Conservation (phyloP, 2,797 vertebrate genomes). For the Sparidentex hasta region DNA sequence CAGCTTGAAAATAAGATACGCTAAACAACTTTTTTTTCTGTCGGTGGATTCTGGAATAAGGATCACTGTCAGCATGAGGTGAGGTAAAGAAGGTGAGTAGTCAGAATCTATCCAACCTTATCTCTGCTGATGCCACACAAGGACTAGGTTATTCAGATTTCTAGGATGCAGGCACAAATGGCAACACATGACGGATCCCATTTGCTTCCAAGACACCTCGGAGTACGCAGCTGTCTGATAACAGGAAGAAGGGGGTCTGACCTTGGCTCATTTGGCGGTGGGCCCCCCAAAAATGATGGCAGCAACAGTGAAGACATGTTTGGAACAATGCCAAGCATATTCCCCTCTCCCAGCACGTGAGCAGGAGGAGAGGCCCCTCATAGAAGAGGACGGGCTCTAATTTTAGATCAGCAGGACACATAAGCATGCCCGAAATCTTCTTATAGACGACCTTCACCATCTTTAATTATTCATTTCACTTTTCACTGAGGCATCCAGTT, state of each 20-base stretch:
- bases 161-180: conserved; percentile 8
- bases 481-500: conserved; percentile 38
- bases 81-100: not conserved
- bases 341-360: conserved; percentile 7
- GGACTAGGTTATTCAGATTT: conserved; percentile 1
- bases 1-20: not conserved
- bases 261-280: conserved; percentile 45
- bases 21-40: not conserved
- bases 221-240: conserved; percentile 19
- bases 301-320: conserved; percentile 11
- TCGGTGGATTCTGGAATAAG: not conserved
- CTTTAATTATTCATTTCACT: conserved; percentile 53
- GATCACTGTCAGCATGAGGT: not conserved
- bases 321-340: conserved; percentile 40
- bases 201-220: not conserved
- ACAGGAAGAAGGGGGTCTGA: conserved; percentile 2
- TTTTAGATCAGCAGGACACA: conserved; percentile 27
- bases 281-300: conserved; percentile 24
- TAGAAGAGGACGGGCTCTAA: conserved; percentile 12
- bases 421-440: conserved; percentile 11
- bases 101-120: not conserved
- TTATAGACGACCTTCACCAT: conserved; percentile 23
- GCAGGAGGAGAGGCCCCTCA: conserved; percentile 22
- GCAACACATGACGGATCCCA: not conserved
- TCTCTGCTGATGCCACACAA: not conserved